Evolutionary conservation across 92 coral and sea anemone genomes (phyloP).

Genomic region (Porites cylindrica): DNA sequence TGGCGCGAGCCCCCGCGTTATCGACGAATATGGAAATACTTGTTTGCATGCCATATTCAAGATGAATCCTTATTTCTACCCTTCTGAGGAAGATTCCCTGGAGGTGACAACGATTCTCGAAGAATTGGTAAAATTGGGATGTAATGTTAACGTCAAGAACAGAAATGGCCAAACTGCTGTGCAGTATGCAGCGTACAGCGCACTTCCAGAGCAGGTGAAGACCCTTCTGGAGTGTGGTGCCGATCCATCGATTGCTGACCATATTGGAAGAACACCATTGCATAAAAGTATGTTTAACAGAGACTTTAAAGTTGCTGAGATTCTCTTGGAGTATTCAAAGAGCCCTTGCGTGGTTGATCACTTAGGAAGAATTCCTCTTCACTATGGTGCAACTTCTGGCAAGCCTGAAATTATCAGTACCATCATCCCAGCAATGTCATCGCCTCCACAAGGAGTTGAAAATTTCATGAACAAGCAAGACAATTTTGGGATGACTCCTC

Average conservation of each 20-base stretch:
- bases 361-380: constrained; percentile 48
- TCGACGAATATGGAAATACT: constrained; percentile 21
- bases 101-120: constrained; percentile 29
- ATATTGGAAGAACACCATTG: constrained; percentile 54
- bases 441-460: constrained; percentile 25
- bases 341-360: constrained; percentile 24
- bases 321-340: constrained; percentile 27
- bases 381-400: constrained; percentile 43
- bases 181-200: constrained; percentile 46
- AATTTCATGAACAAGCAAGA: constrained; percentile 38
- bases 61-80: constrained; percentile 20
- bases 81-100: constrained; percentile 6
- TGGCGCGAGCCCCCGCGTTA: neutral
- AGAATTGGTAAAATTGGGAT: constrained; percentile 1
- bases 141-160: constrained; percentile 20
- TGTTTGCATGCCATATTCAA: constrained; percentile 32
- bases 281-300: constrained; percentile 43
- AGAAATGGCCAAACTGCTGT: constrained; percentile 42
- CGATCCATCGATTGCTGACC: constrained; percentile 31
- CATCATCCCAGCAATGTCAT: constrained; percentile 3
- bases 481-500: constrained; percentile 41
- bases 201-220: constrained; percentile 5
- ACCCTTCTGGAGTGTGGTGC: constrained; percentile 47
- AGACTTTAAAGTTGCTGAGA: constrained; percentile 30
- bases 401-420: constrained; percentile 27